Evolutionary conservation across 2,113 vertebrate species (phyloP), one percentile per base, ranked within the genome.

Genomic region (Eonycteris spelaea): DNA sequence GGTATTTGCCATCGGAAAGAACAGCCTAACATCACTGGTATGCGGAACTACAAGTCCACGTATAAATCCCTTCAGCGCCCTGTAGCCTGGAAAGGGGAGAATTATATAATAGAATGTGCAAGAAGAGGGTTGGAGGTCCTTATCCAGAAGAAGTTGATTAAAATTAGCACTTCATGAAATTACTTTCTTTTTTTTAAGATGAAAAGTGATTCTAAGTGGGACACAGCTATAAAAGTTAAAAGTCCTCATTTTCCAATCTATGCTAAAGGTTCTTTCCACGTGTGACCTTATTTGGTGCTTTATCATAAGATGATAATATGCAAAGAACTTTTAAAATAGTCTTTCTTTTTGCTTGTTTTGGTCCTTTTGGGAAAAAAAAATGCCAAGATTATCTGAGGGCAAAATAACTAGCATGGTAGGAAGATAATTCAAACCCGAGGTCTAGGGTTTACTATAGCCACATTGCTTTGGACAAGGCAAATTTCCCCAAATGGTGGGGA

Each of bases 101-200:
- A 90, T 97, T 96, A 96, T 63, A 63, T 94, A 96, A 94, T 30
- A 8, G 30, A 83, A 86, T 65, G 70, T 65, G 16, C 82, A 94
- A 67, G 77, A 94, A 80, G 30, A 74, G 63, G 87, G 59, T 84
- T 91, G 21, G 45, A 94, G 90, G 95, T 78, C 90, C 94, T 97
- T 79, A 84, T 79, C 87, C 94, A 96, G 86, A 96, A 84, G 70
- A 51, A 94, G 95, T 48, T 97, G 93, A 97, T 97, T 98, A 97
- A 97, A 97, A 97, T 98, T 95, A 97, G 96, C 92, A 95, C 96
- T 97, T 97, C 80, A 85, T 82, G 65, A 97, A 96, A 98, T 97
- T 97, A 85, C 95, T 95, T 89, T 92, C 40, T 91, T 70, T 86
- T 94, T 95, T 61, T 43, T 70, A 80, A 91, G 78, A 93, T 78